These are phyloP conservation scores for Crocidura indochinensis DNA, from an alignment of 2,797 vertebrate species.

Conservation along the genomic window DNA sequence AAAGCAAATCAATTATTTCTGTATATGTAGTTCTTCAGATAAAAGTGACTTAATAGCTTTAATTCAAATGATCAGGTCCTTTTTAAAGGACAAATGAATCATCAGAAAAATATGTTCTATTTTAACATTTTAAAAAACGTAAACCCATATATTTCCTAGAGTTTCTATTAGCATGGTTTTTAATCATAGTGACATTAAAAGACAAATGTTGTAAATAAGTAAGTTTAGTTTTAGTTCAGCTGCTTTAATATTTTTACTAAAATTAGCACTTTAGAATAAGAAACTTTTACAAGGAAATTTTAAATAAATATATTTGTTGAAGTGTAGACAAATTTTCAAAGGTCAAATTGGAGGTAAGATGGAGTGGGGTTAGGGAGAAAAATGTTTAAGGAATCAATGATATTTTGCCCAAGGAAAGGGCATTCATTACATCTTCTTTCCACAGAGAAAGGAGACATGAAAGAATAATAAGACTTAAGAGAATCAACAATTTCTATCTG, in stretches of 20 bases:
- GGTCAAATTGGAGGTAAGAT: background rate
- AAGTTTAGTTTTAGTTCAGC: slow-evolving; percentile 10
- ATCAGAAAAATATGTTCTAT: background rate
- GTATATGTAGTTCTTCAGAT: background rate
- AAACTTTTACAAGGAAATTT: slow-evolving; percentile 12
- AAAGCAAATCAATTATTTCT: slow-evolving; percentile 34
- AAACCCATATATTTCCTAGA: background rate
- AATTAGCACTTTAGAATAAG: background rate
- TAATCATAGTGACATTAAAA: background rate
- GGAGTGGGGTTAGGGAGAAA: background rate
- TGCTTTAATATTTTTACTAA: background rate
- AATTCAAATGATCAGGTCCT: background rate
- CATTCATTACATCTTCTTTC: accelerated
- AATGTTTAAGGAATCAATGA: background rate
- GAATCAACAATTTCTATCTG: background rate
- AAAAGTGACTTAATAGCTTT: background rate
- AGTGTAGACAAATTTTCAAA: background rate
- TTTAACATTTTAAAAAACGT: slow-evolving; percentile 19
- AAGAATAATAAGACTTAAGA: background rate
- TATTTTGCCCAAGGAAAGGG: background rate
- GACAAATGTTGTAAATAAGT: background rate
- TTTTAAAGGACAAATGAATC: background rate
- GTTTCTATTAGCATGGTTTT: background rate
- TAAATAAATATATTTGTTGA: background rate
- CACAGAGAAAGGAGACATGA: accelerated